Conservation (phyloP, 2,113 vertebrate species). For the Suncus etruscus region DNA sequence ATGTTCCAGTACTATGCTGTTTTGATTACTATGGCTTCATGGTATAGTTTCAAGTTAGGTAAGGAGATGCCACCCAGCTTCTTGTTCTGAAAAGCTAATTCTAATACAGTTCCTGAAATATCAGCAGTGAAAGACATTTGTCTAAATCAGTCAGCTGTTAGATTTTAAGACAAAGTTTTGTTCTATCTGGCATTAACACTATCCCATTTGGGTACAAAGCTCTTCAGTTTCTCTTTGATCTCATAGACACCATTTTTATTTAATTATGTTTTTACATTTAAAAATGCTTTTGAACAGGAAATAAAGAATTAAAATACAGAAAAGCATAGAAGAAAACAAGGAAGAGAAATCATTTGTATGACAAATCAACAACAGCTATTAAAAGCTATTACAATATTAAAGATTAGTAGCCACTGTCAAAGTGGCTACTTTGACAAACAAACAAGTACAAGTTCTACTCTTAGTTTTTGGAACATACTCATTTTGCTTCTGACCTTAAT, state of each 20-base stretch:
- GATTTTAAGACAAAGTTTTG: neutral
- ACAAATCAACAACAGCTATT: neutral
- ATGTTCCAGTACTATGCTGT: no score
- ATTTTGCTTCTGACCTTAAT: no score
- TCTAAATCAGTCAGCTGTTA: neutral
- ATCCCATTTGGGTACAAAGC: fast-evolving
- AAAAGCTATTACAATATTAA: neutral
- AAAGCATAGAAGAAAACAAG: neutral
- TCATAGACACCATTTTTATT: neutral
- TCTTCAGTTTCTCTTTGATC: neutral
- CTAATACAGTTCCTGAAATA: neutral
- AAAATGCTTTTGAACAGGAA: neutral
- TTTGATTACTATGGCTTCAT: no score
- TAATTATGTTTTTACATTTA: neutral
- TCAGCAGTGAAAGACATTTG: neutral
- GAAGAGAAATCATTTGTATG: neutral
- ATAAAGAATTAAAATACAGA: neutral
- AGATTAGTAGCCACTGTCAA: no score
- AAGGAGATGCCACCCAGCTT: no score
- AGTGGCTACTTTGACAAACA: no score
- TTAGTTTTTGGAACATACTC: no score
- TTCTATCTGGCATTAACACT: fast-evolving
- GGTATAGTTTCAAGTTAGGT: no score
- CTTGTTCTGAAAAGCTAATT: neutral
- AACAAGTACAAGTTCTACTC: no score